Base-by-base conservation (phyloP, 2,888 invertebrate genomes). In the Conops quadrifasciatus region DNA sequence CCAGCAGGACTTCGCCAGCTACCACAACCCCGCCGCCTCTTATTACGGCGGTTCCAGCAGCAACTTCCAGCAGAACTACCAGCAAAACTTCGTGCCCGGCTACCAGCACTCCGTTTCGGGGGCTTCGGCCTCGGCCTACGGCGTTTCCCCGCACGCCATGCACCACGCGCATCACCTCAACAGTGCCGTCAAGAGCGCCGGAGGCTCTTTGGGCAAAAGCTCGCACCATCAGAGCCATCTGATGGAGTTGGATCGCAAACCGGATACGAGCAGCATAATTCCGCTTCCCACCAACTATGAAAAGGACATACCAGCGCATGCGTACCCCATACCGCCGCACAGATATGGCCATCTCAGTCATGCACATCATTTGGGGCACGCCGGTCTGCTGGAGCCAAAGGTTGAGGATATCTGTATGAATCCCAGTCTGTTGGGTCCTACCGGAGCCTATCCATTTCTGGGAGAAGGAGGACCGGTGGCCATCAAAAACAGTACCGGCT, bases 381-480 rank as follows among this genome's bases (percentile, higher is more conserved):
- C 81, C n/a, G 75, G 77, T 11, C 77, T 83, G 78, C 76, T 83
- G 60, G 82, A 83, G 63, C 83, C 83, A 1, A 83, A 83, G 71
- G 73, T 83, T 16, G 83, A 83, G 69, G 82, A 81, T 49, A 80
- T 82, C 75, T 80, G 80, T 49, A 80, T 81, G 77, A 67, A 58
- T 45, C 58, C 67, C 2, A 56, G 53, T 15, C 75, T 80, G 60
- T 71, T 74, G 63, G 79, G 77, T 1, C 82, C 81, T 43, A 81
- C 80, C 49, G 77, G 79, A 53, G 79, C 78, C 26, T 91, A 91
- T 80, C 84, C 89, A 74, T 92, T 89, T 82, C 86, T 89, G 73
- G 92, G 92, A 16, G 92, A 92, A 76, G 92, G 92, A 53, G 92
- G 92, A 15, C 91, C 92, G 28, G 89, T 87, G 26, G 87, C 87